Base-by-base conservation (phyloP, 2,888 invertebrate genomes). In the Pyrrhia umbra region DNA sequence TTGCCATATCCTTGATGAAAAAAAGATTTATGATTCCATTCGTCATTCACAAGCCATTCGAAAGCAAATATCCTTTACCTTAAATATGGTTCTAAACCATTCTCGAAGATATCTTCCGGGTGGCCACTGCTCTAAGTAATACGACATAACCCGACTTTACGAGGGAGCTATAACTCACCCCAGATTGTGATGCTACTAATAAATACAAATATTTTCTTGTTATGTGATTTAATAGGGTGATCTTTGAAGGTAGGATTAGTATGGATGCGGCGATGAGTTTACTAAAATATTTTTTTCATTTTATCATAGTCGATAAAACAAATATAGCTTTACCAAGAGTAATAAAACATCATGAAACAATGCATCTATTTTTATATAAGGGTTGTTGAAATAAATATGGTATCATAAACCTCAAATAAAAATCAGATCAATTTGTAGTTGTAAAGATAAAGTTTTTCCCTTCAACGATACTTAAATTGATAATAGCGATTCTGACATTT, bases 141-240 rank as follows among this genome's bases (percentile, higher is more conserved):
- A 85, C 79, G 84, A 85, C 85, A 83, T 83, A 86, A 84, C 82
- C 76, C 74, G 68, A 81, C 68, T 92, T 94, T 94, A 93, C 90
- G 89, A 87, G 74, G 83, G 81, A 85, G 81, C 88, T 88, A 93
- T 94, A 92, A 94, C 89, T 92, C 91, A 91, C 88, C 86, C 87
- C 81, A 87, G 84, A 88, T 89, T 85, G 81, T 88, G 84, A 85
- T 86, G 87, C 86, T 82, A 84, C 83, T 89, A 90, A 91, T 91
- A 92, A 92, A 93, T 92, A 92, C 89, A 89, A 92, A 92, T 93
- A 92, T 90, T 91, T 90, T 89, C 86, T 88, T 88, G 85, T 89
- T 83, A 85, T 86, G 85, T 92, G 92, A 92, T 93, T 92, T 93
- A 93, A 92, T 90, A 84, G 86, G 81, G 82, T 82, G 61, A 77